Base-by-base conservation (phyloP, 1,140 invertebrate species). In the Mercenaria mercenaria region DNA sequence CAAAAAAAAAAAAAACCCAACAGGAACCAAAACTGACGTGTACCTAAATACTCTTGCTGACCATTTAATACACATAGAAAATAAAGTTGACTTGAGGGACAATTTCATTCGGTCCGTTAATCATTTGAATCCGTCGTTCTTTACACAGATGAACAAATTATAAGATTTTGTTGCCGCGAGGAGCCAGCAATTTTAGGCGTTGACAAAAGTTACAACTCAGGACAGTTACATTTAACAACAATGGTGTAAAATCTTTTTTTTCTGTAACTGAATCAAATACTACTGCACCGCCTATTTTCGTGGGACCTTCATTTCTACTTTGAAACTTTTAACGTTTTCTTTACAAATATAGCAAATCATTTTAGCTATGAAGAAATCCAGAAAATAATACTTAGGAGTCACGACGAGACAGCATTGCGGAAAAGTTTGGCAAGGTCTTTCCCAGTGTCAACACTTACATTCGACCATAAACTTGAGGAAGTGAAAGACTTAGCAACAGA, bases 171-270 rank as follows among this genome's bases (percentile, higher is more conserved):
- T 39, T 84, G 82, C 34, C 15, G 0, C 20, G 82, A 72, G 4
- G 18, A 72, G 3, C 34, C 2, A 3, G 20, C 61, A 8, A n/a
- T 84, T 34, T 23, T 84, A 13, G 61, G 64, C 3, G 43, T 72
- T 32, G 82, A 84, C 13, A 84, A 84, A 50, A 84, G 26, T 0
- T 84, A 84, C 39, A 84, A 69, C 29, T 32, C 69, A 34, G 81
- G 61, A 20, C 18, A 84, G 29, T 26, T 84, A 11, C 41, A 47
- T 37, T 15, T 84, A 23, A 84, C 82, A 20, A 32, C 61, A 47
- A 84, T 37, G 4, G 61, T 84, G 0, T 84, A 84, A 52, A 56
- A 84, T n/a, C n/a, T n/a, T n/a, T n/a, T 13, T 3, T 69, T 23
- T 72, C 82, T 13, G 37, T 84, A 34, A 10, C 47, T 11, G 8